Base-by-base conservation (phyloP, 37 sponge, comb jelly and placozoan genomes). In the Lycopodina hypogea region DNA sequence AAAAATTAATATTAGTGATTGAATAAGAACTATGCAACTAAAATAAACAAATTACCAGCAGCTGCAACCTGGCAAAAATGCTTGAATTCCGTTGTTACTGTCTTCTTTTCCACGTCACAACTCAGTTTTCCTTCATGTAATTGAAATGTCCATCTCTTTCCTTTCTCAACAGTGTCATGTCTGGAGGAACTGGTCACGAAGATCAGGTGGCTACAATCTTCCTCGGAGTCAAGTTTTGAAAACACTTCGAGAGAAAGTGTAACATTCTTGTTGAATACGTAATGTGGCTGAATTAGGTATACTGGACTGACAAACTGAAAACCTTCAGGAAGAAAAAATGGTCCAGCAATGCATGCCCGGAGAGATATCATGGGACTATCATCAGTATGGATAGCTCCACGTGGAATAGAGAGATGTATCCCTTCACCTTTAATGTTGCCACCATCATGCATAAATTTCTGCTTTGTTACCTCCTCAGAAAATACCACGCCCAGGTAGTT, bases 221-320 rank as follows among this genome's bases (percentile, higher is more conserved):
- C 58, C 22, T 36, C 58, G 7, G 36, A 32, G 3, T 76, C 63
- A 3, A 76, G 64, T 23, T 37, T 8, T 28, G 77, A 41, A 40
- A 76, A 74, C 29, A 40, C 53, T 1, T 53, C 57, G 30, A 74
- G 42, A 29, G 36, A 28, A 17, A 74, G 74, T 1, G 12, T 22
- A 12, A 76, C 63, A 3, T 76, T 35, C 35, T 76, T 8, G 29
- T 24, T n/a, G 63, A 76, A 76, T 3, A 6, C 77, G 36, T 36
- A 76, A 2, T 41, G 42, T 1, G 77, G 77, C 21, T 56, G 14
- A 42, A 60, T 60, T 7, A 38, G 63, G 45, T 62, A 76, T 17
- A 76, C 63, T 22, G 77, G 77, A 61, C 77, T 76, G 62, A 60
- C 77, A 29, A 76, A 41, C 18, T 14, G 15, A 56, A 36, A 11